Conservation (phyloP, 35 echinoderm and acorn worm species). For the Hemicentrotus pulcherrimus region DNA sequence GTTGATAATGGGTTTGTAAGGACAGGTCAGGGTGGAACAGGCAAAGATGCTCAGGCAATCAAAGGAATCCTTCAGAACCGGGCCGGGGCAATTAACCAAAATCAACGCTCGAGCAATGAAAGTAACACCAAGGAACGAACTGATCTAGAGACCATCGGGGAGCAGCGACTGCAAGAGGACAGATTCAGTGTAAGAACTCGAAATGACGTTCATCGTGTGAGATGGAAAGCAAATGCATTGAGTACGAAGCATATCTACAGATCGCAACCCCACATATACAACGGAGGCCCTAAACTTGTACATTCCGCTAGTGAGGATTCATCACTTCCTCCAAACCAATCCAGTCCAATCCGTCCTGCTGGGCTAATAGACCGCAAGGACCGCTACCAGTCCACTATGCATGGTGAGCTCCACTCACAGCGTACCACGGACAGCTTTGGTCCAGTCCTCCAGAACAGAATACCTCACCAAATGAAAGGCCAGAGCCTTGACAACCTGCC, state of each 20-base stretch:
- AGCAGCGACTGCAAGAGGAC: conserved; percentile 24
- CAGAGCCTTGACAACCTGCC: conserved; percentile 34
- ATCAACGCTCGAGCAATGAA: not conserved
- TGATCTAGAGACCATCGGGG: conserved; percentile 35
- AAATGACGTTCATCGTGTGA: not conserved
- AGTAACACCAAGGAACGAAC: not conserved
- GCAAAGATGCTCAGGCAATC: not conserved
- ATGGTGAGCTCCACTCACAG: conserved; percentile 30
- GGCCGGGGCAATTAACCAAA: conserved; percentile 9
- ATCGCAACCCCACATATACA: not conserved
- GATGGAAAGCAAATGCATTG: not conserved
- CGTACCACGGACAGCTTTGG: conserved; percentile 19
- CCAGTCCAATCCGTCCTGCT: conserved; percentile 35
- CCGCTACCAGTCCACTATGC: conserved; percentile 35
- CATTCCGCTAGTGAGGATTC: conserved; percentile 45
- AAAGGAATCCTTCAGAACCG: not conserved
- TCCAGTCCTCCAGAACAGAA: conserved; percentile 6
- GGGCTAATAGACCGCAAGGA: conserved; percentile 40
- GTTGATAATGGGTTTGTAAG: conserved; percentile 24
- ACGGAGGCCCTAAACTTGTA: conserved; percentile 14
- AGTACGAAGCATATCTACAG: not conserved
- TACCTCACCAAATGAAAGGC: conserved; percentile 34
- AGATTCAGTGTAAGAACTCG: conserved; percentile 45
- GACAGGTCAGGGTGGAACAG: conserved; percentile 29
- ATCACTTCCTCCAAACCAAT: not conserved